These are phyloP conservation scores for Neuroscelio doddi DNA, from an alignment of 2,888 invertebrate species.

Conservation along the genomic window DNA sequence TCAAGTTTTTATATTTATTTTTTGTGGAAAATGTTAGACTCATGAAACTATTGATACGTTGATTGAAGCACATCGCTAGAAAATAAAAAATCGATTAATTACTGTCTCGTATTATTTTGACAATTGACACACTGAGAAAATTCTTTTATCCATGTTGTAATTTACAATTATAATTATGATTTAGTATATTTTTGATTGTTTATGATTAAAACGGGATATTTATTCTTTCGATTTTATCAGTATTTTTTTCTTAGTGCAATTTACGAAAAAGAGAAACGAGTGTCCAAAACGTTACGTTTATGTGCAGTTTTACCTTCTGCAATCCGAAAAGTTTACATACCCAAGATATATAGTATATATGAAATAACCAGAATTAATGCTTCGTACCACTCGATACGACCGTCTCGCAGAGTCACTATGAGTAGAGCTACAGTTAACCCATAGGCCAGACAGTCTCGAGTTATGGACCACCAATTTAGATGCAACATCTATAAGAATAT, in stretches of 20 bases:
- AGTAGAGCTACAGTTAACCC: constrained; percentile 81
- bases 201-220: no score
- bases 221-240: no score
- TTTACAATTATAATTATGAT: no score
- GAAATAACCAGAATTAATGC: constrained; percentile 80
- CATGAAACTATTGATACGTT: constrained; percentile 74
- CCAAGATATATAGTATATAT: constrained; percentile 81
- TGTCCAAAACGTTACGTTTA: no score
- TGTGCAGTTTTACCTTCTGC: constrained; percentile 36
- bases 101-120: no score
- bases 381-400: constrained; percentile 84
- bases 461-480: constrained; percentile 85
- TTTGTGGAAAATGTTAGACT: constrained; percentile 73
- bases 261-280: no score
- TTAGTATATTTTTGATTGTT: no score
- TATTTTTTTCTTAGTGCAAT: no score
- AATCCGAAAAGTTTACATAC: constrained; percentile 73
- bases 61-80: constrained; percentile 81
- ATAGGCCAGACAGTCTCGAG: constrained; percentile 83
- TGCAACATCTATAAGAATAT: constrained; percentile 75
- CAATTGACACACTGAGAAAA: no score
- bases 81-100: constrained; percentile 54
- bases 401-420: constrained; percentile 81
- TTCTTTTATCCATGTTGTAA: no score
- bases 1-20: constrained; percentile 75